phyloP scores from a whole-genome alignment of 2,888 invertebrate genomes.

The Unio pictorum region DNA sequence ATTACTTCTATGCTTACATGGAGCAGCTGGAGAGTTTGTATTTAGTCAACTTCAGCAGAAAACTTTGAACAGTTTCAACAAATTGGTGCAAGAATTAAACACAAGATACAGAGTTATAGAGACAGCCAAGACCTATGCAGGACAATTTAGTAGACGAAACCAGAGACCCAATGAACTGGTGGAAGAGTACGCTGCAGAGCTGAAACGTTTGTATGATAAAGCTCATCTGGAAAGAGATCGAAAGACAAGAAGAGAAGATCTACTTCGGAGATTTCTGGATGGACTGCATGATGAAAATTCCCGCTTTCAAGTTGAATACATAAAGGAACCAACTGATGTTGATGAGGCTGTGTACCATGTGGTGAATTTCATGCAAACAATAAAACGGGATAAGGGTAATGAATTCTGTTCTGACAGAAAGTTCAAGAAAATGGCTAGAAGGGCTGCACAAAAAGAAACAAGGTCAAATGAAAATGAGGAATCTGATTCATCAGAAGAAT shows the following conservation, averaged over 20 bases:
- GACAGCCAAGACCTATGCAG: constrained; percentile 3
- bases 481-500: too few species aligned
- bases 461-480: too few species aligned
- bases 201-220: constrained; percentile 3
- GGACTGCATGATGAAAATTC: constrained; percentile 5
- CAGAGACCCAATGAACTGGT: background rate
- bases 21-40: too few species aligned
- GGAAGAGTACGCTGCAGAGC: constrained; percentile 1
- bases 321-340: constrained; percentile 3
- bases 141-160: background rate
- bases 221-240: constrained; percentile 1
- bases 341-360: constrained; percentile 6
- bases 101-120: constrained; percentile 5
- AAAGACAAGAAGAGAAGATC: constrained; percentile 1
- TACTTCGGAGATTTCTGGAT: constrained; percentile 3
- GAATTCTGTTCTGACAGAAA: too few species aligned
- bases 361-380: constrained; percentile 7
- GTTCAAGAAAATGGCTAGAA: too few species aligned
- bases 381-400: background rate
- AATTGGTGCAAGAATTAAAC: constrained; percentile 2
- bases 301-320: constrained; percentile 4
- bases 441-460: too few species aligned
- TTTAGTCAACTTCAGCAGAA: too few species aligned
- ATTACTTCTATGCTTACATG: too few species aligned
- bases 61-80: background rate